These are phyloP conservation scores for Furnarius figulus DNA, from an alignment of 2,113 vertebrate species.

Conservation along the genomic window DNA sequence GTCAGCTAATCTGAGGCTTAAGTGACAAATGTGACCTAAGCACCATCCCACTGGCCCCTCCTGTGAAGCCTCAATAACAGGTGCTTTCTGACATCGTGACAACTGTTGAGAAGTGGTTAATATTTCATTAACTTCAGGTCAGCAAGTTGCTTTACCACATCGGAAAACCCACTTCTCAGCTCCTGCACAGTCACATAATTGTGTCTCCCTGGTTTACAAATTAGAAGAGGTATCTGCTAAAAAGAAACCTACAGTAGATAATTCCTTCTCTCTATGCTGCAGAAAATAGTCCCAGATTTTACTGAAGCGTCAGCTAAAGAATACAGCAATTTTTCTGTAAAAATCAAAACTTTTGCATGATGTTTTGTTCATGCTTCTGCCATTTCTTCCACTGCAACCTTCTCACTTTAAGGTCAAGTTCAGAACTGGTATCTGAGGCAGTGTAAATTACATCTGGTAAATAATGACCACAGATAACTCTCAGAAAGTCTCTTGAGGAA, in stretches of 20 bases:
- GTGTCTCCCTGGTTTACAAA: neutral
- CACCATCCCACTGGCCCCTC: neutral
- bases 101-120: neutral
- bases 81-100: neutral
- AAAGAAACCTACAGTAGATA: neutral
- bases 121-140: neutral
- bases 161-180: neutral
- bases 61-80: neutral
- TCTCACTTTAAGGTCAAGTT: neutral
- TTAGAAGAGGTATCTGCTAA: neutral
- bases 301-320: neutral
- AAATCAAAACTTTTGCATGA: neutral
- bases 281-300: neutral
- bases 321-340: neutral
- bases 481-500: neutral
- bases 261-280: neutral
- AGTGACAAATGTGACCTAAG: neutral
- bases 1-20: neutral
- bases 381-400: neutral
- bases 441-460: neutral
- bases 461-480: neutral
- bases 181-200: neutral
- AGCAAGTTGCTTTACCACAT: neutral
- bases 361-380: neutral
- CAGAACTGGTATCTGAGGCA: neutral